Evolutionary conservation across 1,140 invertebrate species (phyloP).

Genomic region (Eumaeus atala): DNA sequence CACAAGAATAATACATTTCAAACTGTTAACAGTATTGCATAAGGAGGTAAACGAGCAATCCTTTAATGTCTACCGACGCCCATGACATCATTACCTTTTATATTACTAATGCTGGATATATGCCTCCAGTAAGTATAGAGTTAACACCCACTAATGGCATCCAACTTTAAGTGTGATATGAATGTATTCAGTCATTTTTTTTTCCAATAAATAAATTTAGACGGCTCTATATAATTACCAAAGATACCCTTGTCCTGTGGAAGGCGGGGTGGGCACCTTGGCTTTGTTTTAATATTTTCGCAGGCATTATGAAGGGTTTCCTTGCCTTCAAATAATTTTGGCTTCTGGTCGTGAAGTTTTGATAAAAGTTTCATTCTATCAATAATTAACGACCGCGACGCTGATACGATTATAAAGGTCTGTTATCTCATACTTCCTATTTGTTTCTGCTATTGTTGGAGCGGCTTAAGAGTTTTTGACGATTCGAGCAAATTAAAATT

Average conservation of each 20-base stretch:
- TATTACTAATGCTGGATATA: no score
- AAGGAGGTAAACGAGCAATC: no score
- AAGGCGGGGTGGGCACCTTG: constrained; percentile 60
- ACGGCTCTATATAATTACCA: constrained; percentile 40
- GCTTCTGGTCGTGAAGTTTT: constrained; percentile 73
- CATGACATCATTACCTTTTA: no score
- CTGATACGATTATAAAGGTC: constrained; percentile 70
- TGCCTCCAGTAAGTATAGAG: no score
- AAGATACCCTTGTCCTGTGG: constrained; percentile 50
- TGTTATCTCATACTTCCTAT: constrained; percentile 17
- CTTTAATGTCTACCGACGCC: no score
- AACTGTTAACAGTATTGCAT: no score
- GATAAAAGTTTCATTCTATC: constrained; percentile 74
- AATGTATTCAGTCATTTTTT: no score
- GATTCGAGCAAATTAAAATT: constrained; percentile 4
- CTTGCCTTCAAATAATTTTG: constrained; percentile 72
- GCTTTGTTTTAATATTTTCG: constrained; percentile 75
- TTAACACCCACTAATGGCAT: no score
- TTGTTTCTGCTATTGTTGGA: constrained; percentile 8
- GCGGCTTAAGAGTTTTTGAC: constrained; percentile 5
- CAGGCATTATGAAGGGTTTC: constrained; percentile 72
- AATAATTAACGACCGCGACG: constrained; percentile 70
- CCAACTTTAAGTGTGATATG: no score
- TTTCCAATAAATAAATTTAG: constrained; percentile 13
- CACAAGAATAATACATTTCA: no score